Conservation (phyloP, 2,113 vertebrate species). For the Procavia capensis region DNA sequence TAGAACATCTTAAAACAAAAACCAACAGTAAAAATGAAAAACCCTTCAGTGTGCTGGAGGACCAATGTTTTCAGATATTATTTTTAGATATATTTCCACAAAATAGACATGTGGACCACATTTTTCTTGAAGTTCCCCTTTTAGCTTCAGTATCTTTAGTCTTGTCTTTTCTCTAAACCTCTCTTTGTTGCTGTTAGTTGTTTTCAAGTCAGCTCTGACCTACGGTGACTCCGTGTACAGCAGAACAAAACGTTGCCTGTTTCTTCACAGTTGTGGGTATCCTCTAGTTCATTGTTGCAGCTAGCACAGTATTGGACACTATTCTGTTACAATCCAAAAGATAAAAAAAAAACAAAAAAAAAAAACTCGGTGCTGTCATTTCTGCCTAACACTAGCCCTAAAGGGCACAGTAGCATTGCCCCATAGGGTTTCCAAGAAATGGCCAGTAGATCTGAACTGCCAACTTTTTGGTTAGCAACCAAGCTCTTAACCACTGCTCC, state of each 20-base stretch:
- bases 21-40: constrained; percentile 13
- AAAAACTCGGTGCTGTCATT: no score
- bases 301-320: neutral
- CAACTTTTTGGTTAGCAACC: no score
- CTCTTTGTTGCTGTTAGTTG: neutral
- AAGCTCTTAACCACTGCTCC: no score
- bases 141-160: neutral
- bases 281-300: neutral
- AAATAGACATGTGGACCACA: neutral
- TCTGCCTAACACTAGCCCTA: no score
- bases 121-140: neutral
- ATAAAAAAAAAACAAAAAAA: neutral
- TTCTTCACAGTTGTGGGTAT: neutral
- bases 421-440: no score
- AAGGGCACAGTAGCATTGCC: no score
- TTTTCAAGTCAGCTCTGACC: neutral
- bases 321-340: neutral
- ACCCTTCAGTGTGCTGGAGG: neutral
- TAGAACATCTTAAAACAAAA: constrained; percentile 46
- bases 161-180: neutral
- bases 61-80: neutral
- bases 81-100: neutral
- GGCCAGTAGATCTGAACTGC: no score
- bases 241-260: neutral
- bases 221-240: neutral